Evolutionary conservation across 2,797 vertebrate species (phyloP).

Genomic region (Scleropages formosus): DNA sequence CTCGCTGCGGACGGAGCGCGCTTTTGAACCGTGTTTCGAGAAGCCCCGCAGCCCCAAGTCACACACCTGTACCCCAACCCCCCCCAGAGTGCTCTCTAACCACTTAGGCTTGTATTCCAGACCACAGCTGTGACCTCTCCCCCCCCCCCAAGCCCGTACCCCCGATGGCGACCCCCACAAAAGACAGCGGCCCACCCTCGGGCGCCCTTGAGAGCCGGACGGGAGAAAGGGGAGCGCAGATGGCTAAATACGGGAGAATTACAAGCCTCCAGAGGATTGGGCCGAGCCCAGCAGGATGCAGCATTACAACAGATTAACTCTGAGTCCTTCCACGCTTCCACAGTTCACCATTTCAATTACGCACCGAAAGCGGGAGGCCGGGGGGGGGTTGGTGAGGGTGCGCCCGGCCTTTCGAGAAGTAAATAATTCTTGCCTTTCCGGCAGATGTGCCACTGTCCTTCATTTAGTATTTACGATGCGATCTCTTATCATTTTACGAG

Average conservation of each 20-base stretch:
- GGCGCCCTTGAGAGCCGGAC: background rate
- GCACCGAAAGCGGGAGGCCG: background rate
- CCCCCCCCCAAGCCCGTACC: too few relatives aligned
- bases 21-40: too few relatives aligned
- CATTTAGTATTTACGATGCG: background rate
- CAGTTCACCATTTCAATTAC: background rate
- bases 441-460: background rate
- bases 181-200: background rate
- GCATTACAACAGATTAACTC: conserved; percentile 4
- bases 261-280: background rate
- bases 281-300: background rate
- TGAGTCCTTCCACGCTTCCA: background rate
- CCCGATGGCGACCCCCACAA: too few relatives aligned
- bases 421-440: background rate
- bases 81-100: too few relatives aligned
- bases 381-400: too few relatives aligned
- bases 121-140: too few relatives aligned
- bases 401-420: background rate
- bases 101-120: too few relatives aligned
- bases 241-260: conserved; percentile 13
- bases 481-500: background rate
- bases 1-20: too few relatives aligned
- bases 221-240: background rate
- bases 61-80: too few relatives aligned
- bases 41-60: too few relatives aligned